Evolutionary conservation across 2,797 vertebrate genomes (phyloP), one percentile per base, ranked within the genome.

Genomic region (Emydoidea blandingii): DNA sequence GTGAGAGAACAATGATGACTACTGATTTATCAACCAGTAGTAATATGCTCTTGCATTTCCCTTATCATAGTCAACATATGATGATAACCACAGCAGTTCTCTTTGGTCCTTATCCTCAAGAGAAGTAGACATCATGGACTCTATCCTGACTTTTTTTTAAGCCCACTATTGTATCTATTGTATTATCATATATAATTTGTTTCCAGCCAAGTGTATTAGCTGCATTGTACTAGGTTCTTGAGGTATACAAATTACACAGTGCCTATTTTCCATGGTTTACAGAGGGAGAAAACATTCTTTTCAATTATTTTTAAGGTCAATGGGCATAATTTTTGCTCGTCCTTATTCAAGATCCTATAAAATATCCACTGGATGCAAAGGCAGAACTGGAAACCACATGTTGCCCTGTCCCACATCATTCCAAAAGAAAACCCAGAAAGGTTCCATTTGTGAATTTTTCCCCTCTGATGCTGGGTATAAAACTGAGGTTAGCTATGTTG

Each of bases 161-260:
- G 50, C 31, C 27, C 62, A 84, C 76, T 11, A 52, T 74, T 54
- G 16, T 81, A 87, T 84, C 78, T 81, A 47, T 54, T 87, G 74
- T 81, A 86, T 34, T 84, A 83, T 54, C 53, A 83, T 80, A 81
- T 76, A 90, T 83, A 47, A 80, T 83, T 84, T 89, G 81, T 80
- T 87, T 90, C 76, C 59, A 87, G 89, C 65, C 19, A 54, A 8
- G 59, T 65, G 50, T 41, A 68, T 85, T 85, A 79, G 27, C 44
- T 29, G 27, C 54, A 81, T n/a, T 76, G 27, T 81, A 81, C 81
- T 81, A 15, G 31, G 44, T 79, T 34, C 25, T 21, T 79, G 16
- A 82, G 54, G 68, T 83, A 79, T 79, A 78, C 82, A 93, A 79
- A 89, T 86, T 53, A 81, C 76, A 86, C 54, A 54, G 52, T 84